phyloP scores from a whole-genome alignment of 2,888 invertebrate genomes.

The Eulithis prunata region DNA sequence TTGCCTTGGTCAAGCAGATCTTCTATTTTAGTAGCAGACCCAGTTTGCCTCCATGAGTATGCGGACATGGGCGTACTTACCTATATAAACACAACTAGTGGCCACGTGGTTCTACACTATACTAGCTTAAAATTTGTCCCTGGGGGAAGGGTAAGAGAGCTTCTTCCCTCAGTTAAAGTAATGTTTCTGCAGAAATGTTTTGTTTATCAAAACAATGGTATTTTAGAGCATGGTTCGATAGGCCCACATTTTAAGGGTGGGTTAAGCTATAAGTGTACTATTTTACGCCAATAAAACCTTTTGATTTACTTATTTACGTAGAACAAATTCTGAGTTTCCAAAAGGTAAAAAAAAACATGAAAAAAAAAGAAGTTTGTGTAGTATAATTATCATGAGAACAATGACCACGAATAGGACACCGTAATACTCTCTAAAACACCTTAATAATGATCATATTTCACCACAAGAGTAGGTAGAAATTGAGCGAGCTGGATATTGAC shows the following conservation, averaged over 20 bases:
- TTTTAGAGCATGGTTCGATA: not conserved
- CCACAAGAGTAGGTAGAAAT: too few species aligned
- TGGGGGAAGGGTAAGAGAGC: not conserved
- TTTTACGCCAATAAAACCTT: not conserved
- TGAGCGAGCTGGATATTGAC: too few species aligned
- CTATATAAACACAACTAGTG: too few species aligned
- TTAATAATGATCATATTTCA: not conserved
- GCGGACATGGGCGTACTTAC: too few species aligned
- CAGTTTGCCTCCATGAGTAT: too few species aligned
- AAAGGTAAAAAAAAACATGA: too few species aligned
- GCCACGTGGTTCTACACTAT: too few species aligned
- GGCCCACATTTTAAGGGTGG: slow-evolving; percentile 1
- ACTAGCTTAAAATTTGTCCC: not conserved
- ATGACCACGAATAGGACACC: not conserved
- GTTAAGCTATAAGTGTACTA: slow-evolving; percentile 1
- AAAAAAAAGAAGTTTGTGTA: not conserved
- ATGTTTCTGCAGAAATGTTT: not conserved
- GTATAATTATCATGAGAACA: not conserved
- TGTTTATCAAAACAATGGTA: slow-evolving; percentile 19
- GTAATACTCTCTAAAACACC: not conserved
- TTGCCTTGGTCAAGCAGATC: too few species aligned
- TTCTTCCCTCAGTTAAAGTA: not conserved
- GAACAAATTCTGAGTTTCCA: too few species aligned
- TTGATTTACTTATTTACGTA: too few species aligned
- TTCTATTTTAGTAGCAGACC: too few species aligned